Base-by-base conservation (phyloP, 2,888 invertebrate genomes). In the Chrysodeixis includens region DNA sequence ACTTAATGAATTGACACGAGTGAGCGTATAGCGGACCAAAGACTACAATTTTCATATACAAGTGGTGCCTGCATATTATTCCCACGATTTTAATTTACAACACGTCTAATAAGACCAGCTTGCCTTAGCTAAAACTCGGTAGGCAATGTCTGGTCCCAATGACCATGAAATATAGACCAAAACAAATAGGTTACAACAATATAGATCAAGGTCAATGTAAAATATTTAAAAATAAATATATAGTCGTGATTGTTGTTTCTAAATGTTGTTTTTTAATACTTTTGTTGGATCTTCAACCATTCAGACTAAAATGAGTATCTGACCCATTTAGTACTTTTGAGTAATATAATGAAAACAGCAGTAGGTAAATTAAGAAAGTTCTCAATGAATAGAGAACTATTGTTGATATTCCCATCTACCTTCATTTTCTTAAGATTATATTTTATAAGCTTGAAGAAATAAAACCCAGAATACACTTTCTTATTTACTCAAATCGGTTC, bases 11-110 rank as follows among this genome's bases (percentile, higher is more conserved):
- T 40, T 62, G 62, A 71, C 76, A 66, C 58, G 46, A 65, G 62
- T 71, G 65, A 65, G 65, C 56, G 71, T 65, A 65, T 56, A 60
- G 74, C 66, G 44, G 46, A 30, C 59, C 71, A 76, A 60, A 18
- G 54, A 49, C 46, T 49, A 49, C 46, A n/a, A 40, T 20, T 16
- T 46, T 8, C 9, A 46, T 18, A 16, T 8, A 18, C 46, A 16
- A 46, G 35, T 14, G n/a, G 9, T 9, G n/a, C 46, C 18, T n/a
- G 16, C 32, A 2, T 10, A 32, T 10, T 10, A 10, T 32, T 32
- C 5, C 32, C 32, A 32, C 10, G 32, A 32, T 10, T 32, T 32
- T 9, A 3, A 10, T 32, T 35, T 35, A 3, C 35, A 35, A 3
- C 4, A 35, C 3, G 2, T 14, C 12, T 35, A 12, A 14, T 5